Base-by-base conservation (phyloP, 2,797 vertebrate genomes). In the Lindbergichthys nudifrons region DNA sequence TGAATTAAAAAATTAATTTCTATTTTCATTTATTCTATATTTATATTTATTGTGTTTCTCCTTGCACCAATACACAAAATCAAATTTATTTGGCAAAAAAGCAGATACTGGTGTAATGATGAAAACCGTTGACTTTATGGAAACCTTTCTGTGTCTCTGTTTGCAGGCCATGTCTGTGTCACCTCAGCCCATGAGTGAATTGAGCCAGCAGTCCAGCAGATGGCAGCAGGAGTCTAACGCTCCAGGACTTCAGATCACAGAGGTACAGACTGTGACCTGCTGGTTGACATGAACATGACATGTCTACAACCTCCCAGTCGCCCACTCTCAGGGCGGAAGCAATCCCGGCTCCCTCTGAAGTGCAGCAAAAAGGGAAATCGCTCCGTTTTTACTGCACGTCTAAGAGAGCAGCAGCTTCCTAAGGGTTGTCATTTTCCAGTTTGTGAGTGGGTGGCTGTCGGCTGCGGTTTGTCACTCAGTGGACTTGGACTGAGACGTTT, bases 381-480 rank as follows among this genome's bases (percentile, higher is more conserved):
- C 82, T 89, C 85, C 71, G 42, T 82, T 87, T 88, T 90, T 73
- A 65, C 81, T 81, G 83, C 73, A 73, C 78, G 81, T 82, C 80
- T 74, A 58, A 86, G 88, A 87, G 65, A 77, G 84, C 73, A 77
- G 58, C 85, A 73, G 79, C 86, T 73, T 78, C 64, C 50, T 8
- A 12, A 94, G 88, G 92, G 88, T 93, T 94, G 93, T 94, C 92
- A 94, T 95, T 95, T 95, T 88, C 89, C 62, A 64, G 79, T 75
- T 81, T 84, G 89, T 76, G 92, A 88, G 95, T 95, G 93, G 94
- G 94, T 86, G 92, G 89, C 84, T 86, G 91, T 87, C 88, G 77
- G 91, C 90, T 92, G 92, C 45, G 92, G 91, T 93, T 90, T 91
- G 92, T 94, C 92, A 93, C 87, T 82, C 88, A 87, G 75, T 87